A percentile compares a stretch with the other conserved stretches of the same genome.
phyloP scores from a whole-genome alignment of 2,113 vertebrate species.

The Tachysurus vachellii region DNA sequence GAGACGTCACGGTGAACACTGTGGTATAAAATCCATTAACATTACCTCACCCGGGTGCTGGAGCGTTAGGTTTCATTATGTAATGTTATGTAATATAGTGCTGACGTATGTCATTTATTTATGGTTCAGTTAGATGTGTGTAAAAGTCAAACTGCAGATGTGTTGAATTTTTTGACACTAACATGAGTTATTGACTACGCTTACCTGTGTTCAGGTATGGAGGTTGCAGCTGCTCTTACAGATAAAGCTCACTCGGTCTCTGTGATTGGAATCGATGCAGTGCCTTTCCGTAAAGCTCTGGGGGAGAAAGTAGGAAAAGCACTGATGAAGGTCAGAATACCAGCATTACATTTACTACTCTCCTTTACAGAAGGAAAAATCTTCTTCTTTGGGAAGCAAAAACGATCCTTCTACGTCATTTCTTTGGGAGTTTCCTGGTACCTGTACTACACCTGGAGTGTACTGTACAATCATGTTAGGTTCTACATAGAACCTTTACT shows the following conservation, averaged over 20 bases:
- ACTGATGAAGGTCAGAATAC: constrained; percentile 87
- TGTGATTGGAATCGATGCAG: constrained; percentile 87
- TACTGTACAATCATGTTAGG: too few species aligned
- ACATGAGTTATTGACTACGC: not conserved
- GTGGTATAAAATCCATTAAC: not conserved
- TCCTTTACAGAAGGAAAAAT: too few species aligned
- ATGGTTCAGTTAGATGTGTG: not conserved
- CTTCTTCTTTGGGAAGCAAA: too few species aligned
- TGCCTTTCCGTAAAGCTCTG: constrained; percentile 88
- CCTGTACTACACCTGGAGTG: too few species aligned
- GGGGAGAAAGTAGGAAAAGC: constrained; percentile 91
- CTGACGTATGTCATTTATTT: not conserved
- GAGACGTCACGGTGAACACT: constrained; percentile 50
- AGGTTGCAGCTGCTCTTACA: constrained; percentile 89
- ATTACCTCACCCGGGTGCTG: not conserved
- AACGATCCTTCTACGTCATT: too few species aligned
- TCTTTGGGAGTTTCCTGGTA: too few species aligned
- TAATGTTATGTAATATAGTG: not conserved
- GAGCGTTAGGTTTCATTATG: not conserved
- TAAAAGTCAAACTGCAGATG: not conserved
- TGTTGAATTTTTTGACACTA: not conserved
- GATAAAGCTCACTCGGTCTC: constrained; percentile 97
- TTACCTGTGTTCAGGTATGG: constrained; percentile 82
- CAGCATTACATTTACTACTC: not conserved
- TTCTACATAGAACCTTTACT: too few species aligned